phyloP scores from a whole-genome alignment of 2,888 invertebrate genomes.

The Eristalinus sepulchralis region DNA sequence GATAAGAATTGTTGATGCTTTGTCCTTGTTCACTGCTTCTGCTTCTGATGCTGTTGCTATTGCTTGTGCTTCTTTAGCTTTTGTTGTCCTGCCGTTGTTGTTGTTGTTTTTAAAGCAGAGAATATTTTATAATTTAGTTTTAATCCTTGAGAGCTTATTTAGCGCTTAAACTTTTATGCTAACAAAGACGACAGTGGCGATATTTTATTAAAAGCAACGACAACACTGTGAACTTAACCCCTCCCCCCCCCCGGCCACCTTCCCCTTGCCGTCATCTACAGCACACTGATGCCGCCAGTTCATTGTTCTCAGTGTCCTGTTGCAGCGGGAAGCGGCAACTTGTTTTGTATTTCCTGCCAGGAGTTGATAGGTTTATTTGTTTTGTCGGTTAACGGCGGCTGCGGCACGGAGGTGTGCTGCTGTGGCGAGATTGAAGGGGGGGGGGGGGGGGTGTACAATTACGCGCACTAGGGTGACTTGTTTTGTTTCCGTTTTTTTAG shows the following conservation, averaged over 20 bases:
- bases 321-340: not conserved
- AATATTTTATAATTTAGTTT: constrained; percentile 63
- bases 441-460: not conserved
- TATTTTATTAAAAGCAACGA: constrained; percentile 53
- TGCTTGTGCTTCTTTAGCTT: not conserved
- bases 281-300: not conserved
- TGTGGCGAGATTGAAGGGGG: not conserved
- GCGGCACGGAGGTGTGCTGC: no score
- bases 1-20: constrained; percentile 37
- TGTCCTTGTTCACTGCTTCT: not conserved
- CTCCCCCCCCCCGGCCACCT: not conserved
- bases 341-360: not conserved
- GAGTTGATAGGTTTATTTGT: constrained; percentile 36
- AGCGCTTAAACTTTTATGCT: constrained; percentile 58
- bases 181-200: constrained; percentile 38
- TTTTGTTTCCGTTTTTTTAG: constrained; percentile 3
- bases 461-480: not conserved
- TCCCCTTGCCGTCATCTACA: no score
- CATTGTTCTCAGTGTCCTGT: constrained; percentile 23
- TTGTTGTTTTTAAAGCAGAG: constrained; percentile 31
- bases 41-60: not conserved
- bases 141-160: constrained; percentile 60
- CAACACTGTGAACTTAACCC: not conserved
- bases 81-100: not conserved
- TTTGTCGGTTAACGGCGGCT: not conserved